Evolutionary conservation across 2,888 invertebrate genomes (phyloP), one percentile per base, ranked within the genome.

Genomic region (Parapristionchus giblindavisi): DNA sequence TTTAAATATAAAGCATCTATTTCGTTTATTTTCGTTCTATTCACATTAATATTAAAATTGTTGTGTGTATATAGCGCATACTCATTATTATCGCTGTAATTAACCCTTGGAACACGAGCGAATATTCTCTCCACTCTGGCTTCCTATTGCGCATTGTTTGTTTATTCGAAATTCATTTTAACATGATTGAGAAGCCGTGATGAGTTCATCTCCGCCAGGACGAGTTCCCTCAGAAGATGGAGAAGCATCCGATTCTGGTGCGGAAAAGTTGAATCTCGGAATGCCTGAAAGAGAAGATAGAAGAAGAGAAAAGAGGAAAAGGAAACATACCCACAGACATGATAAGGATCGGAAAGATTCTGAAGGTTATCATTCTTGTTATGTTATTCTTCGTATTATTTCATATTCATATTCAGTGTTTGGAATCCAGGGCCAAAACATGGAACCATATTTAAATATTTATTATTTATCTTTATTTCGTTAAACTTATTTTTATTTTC

Each of bases 291-390:
- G 24, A 34, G 73, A 73, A 14, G 73, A 60, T 1, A 73, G 36
- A 40, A 73, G 40, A 51, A 73, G 61, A 27, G 73, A 73, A 32
- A 73, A 61, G 51, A 73, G 61, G 61, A 73, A 61, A 61, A 73
- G 61, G n/a, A 51, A 66, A 6, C 72, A 73, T 51, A 73, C 60
- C 21, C 73, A 73, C 51, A 54, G 38, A 27, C 73, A 61, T 34
- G 73, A 73, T 6, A 73, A 48, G 21, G 71, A 71, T 21, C 38
- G 34, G 38, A 56, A 40, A n/a, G 70, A 71, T 11, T 71, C 71
- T 11, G 73, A 73, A 52, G 73, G 73, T 73, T n/a, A n/a, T n/a
- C n/a, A n/a, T n/a, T n/a, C n/a, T n/a, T n/a, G n/a, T n/a, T n/a
- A n/a, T n/a, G n/a, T n/a, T n/a, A n/a, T n/a, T n/a, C n/a, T n/a